Base-by-base conservation (phyloP, 2,113 vertebrate species). In the Rhabdornis inornatus region DNA sequence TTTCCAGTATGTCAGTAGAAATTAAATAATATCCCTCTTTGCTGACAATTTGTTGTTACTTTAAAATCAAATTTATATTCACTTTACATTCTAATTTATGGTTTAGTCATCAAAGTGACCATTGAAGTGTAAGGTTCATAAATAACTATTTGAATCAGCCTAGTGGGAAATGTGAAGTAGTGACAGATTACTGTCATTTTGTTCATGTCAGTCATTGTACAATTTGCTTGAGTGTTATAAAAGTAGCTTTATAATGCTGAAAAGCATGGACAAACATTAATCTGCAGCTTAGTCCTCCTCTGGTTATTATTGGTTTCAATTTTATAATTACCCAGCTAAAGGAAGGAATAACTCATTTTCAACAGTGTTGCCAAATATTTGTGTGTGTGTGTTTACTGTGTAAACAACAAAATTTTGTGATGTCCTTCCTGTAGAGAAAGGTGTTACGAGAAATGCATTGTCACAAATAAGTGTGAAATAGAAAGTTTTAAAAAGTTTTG, bases 51-150 rank as follows among this genome's bases (percentile, higher is more conserved):
- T 90, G 42, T 60, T 94, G 90, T 91, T 94, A 75, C 66, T 96
- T 39, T 89, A 65, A 96, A 98, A 96, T 96, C 44, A 83, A 94
- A 95, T 93, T 93, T 95, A 40, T 91, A 88, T 87, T 97, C 92
- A 74, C 79, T 96, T 97, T 95, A 83, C 83, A 95, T 97, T 91
- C 72, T 96, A 89, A 95, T 98, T 97, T 97, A 93, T 97, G 86
- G 80, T 91, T 92, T 96, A 98, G 92, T 96, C 91, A 96, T 97
- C 94, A 97, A 95, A 97, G 87, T 97, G 91, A 96, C 92, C 82
- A 28, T 71, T 97, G 80, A 91, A 93, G 78, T 96, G 88, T 95
- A 94, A 92, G 71, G 35, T 95, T 95, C 90, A 84, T 92, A 91
- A 97, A 82, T 94, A 97, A 87, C 92, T 88, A 33, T 85, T 81